Base-by-base conservation (phyloP, 2,888 invertebrate species). In the Pegoplata infirma region DNA sequence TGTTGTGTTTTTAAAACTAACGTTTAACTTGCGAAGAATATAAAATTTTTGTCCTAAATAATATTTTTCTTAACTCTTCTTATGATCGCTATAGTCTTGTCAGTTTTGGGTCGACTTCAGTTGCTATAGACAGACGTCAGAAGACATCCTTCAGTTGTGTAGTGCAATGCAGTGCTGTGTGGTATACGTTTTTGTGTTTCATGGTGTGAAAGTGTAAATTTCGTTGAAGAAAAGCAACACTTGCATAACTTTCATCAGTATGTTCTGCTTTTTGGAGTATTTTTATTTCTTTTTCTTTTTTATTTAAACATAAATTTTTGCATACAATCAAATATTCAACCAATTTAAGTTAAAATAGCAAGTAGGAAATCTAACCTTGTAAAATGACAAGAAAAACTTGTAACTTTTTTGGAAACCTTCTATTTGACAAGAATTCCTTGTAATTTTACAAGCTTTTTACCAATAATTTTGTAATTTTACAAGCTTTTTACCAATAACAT, bases 191-290 rank as follows among this genome's bases (percentile, higher is more conserved):
- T 44, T 51, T 17, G 3, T 21, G 40, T 49, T 53, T 32, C 32
- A 55, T 28, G 47, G 71, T 71, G 71, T 61, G 46, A 63, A 72
- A 47, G 72, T 72, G 72, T 56, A 72, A 72, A 72, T 72, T 72
- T 71, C 32, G 55, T 63, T 64, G 36, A 63, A 63, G 72, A 72
- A 72, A 72, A 55, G 72, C 71, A 71, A 71, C 71, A 71, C 61
- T 71, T 71, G 61, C 44, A 51, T 53, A 21, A 8, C 67, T 53
- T 66, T 53, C 55, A 66, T 55, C 53, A 51, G 49, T 36, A 51
- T 36, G 49, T 44, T 53, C 32, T 16, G 44, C 19, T 44, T 67
- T 44, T 28, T 5, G 3, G 3, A 5, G 21, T 5, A 21, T 66
- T 55, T 55, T 44, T 16, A 28, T 19, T 17, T 19, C 32, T 28